phyloP scores from a whole-genome alignment of 1,140 invertebrate genomes.

The Trichogramma pretiosum region DNA sequence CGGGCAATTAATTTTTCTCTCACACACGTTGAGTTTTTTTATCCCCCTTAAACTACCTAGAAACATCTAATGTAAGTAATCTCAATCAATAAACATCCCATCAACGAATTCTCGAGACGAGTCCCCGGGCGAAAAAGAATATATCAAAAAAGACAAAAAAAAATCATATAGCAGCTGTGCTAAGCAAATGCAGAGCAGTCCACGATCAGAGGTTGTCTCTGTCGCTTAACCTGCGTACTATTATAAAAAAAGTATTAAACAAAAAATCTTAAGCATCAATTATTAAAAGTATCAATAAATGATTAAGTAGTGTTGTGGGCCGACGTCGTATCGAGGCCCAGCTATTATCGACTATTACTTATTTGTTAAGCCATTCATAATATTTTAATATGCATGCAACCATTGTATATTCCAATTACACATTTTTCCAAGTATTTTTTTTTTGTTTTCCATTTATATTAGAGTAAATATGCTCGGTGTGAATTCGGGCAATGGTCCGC shows the following conservation, averaged over 20 bases:
- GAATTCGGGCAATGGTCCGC: too few species aligned
- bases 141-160: conserved; percentile 25
- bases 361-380: conserved; percentile 23
- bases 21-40: too few species aligned
- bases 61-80: too few species aligned
- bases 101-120: conserved; percentile 13
- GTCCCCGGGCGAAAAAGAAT: conserved; percentile 26
- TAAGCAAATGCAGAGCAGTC: conserved; percentile 29
- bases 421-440: conserved; percentile 18
- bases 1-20: background rate
- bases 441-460: conserved; percentile 15
- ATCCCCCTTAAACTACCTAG: too few species aligned
- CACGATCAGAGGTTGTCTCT: conserved; percentile 32
- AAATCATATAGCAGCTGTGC: conserved; percentile 23
- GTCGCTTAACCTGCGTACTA: conserved; percentile 27
- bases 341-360: conserved; percentile 22
- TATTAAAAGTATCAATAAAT: conserved; percentile 26
- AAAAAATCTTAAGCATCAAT: conserved; percentile 26
- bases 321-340: conserved; percentile 32
- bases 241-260: conserved; percentile 24
- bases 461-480: too few species aligned
- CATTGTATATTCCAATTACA: conserved; percentile 21
- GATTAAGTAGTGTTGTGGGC: conserved; percentile 25
- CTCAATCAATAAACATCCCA: too few species aligned
- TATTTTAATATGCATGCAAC: conserved; percentile 30